These are phyloP conservation scores for Sisyra nigra DNA, from an alignment of 2,888 invertebrate genomes.

Conservation along the genomic window DNA sequence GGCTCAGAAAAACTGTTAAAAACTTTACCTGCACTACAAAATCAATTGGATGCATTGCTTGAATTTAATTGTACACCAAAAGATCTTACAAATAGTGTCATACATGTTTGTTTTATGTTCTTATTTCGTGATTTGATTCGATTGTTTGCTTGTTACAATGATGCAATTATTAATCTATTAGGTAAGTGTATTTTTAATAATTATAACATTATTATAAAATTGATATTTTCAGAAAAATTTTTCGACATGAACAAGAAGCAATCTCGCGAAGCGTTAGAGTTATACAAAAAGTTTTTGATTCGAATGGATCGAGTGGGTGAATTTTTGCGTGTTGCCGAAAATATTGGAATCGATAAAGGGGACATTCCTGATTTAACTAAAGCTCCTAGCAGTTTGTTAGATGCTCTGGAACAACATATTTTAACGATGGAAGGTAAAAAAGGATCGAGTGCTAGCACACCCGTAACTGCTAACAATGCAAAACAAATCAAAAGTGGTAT, in stretches of 20 bases:
- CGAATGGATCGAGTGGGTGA: conserved; percentile 98
- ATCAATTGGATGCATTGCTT: conserved; percentile 84
- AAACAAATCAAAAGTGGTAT: conserved; percentile 82
- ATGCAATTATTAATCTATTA: conserved; percentile 94
- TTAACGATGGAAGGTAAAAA: conserved; percentile 87
- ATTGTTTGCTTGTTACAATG: conserved; percentile 98
- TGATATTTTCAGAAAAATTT: conserved; percentile 73
- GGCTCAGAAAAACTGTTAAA: conserved; percentile 92
- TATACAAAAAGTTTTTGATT: conserved; percentile 96
- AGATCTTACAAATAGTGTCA: conserved; percentile 89
- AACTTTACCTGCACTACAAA: conserved; percentile 88
- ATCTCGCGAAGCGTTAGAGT: conserved; percentile 91
- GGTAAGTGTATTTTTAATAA: conserved; percentile 29
- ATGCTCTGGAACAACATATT: conserved; percentile 93
- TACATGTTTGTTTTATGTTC: conserved; percentile 70
- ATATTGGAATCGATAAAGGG: conserved; percentile 95
- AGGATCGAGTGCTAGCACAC: conserved; percentile 10
- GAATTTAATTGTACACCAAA: conserved; percentile 96
- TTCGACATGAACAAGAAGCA: conserved; percentile 99
- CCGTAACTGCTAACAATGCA: conserved; percentile 42
- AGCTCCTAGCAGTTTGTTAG: conserved; percentile 91
- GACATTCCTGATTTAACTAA: conserved; percentile 97
- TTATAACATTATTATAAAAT: too few species aligned
- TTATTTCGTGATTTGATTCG: conserved; percentile 72
- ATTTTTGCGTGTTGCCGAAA: conserved; percentile 81